These are phyloP conservation scores for Drosophila aldrichi DNA, from an alignment of 2,888 invertebrate genomes.

Conservation along the genomic window DNA sequence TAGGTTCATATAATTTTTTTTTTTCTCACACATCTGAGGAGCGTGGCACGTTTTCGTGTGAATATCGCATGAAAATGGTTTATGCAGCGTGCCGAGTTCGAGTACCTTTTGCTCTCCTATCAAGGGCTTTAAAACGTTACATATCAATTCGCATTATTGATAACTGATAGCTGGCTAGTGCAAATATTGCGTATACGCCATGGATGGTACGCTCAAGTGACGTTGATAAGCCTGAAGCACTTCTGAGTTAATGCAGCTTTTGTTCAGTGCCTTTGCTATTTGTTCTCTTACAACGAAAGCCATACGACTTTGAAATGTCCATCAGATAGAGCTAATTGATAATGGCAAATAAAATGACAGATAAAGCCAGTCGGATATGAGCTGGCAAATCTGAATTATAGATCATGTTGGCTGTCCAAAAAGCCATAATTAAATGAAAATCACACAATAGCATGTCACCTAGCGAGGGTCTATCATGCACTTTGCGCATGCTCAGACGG, in stretches of 20 bases:
- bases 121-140: slow-evolving; percentile 28
- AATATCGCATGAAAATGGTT: slow-evolving; percentile 22
- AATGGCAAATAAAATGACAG: slow-evolving; percentile 16
- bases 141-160: background rate
- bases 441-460: slow-evolving; percentile 14
- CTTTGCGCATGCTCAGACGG: slow-evolving; percentile 14
- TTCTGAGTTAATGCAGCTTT: slow-evolving; percentile 20
- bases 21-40: slow-evolving; percentile 42
- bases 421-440: background rate
- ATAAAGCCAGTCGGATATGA: slow-evolving; percentile 24
- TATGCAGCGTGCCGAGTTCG: slow-evolving; percentile 12
- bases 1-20: background rate
- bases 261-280: slow-evolving; percentile 6
- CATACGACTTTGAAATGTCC: slow-evolving; percentile 55
- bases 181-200: slow-evolving; percentile 42
- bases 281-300: slow-evolving; percentile 15
- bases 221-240: slow-evolving; percentile 38
- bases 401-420: background rate
- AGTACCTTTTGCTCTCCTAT: slow-evolving; percentile 3
- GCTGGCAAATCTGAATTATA: background rate
- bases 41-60: slow-evolving; percentile 39
- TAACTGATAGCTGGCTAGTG: slow-evolving; percentile 27
- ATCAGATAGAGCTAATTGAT: slow-evolving; percentile 40
- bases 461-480: slow-evolving; percentile 23
- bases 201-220: slow-evolving; percentile 32